Evolutionary conservation across 2,888 invertebrate genomes (phyloP), one percentile per base, ranked within the genome.

Genomic region (Scotopteryx bipunctaria): DNA sequence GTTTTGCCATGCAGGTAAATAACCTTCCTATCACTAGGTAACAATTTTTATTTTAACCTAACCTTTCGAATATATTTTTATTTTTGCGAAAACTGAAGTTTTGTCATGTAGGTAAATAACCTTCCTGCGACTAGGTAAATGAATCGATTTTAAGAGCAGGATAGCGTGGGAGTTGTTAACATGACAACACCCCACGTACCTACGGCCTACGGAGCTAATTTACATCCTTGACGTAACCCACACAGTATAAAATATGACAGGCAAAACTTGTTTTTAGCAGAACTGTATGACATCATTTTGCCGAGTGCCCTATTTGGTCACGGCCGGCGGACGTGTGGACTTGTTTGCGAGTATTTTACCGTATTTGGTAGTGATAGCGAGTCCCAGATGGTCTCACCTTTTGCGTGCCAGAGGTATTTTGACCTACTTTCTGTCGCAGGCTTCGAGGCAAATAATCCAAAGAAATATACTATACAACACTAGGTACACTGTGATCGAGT

Each of bases 201-300:
- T n/a, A 32, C 57, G 44, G 21, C 44, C 49, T 42, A 61, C 59
- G 43, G 15, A 52, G 48, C 31, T 46, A 58, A 63, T 62, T 56
- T 51, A 58, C 40, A 45, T 27, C 31, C 46, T 50, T 61, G 63
- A 65, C 63, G 67, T 64, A 64, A 64, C 57, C 31, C 37, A 50
- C 56, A 49, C 48, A 49, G 14, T 17, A 23, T 33, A 38, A n/a
- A 49, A 44, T 41, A 47, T 54, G 50, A 53, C 38, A 36, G 11
- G 27, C 17, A 36, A 36, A 31, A 40, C 46, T 41, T 3, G 41
- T 23, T 44, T 32, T 27, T 29, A 33, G 19, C 40, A 32, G n/a
- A 38, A 23, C 37, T 23, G 38, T 47, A 57, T 73, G 76, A 76
- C 74, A 75, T 76, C 76, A 76, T 32, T 43, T 37, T 51, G 23